phyloP scores from a whole-genome alignment of 2,113 vertebrate species.

The Spheniscus mendiculus region DNA sequence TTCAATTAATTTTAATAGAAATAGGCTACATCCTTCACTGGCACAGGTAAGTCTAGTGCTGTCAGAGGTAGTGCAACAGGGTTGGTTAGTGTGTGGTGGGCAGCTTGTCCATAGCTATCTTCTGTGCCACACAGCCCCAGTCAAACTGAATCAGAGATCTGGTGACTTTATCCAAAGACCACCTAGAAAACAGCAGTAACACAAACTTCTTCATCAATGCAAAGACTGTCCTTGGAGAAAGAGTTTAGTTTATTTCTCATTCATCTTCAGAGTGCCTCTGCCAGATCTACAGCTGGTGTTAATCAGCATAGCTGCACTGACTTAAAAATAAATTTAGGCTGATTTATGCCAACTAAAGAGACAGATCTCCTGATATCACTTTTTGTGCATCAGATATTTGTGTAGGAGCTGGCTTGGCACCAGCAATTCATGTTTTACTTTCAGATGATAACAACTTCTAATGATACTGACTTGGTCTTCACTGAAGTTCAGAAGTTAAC shows the following conservation, averaged over 20 bases:
- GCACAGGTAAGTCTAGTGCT: not conserved
- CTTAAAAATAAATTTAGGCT: not conserved
- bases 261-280: not conserved
- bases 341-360: not conserved
- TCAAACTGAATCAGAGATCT: not conserved
- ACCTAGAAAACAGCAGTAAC: not conserved
- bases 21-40: not conserved
- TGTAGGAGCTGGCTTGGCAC: not conserved
- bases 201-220: not conserved
- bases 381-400: not conserved
- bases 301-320: not conserved
- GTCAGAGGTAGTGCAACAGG: not conserved
- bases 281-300: not conserved
- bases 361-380: not conserved
- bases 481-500: not conserved
- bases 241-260: not conserved
- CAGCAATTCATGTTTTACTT: not conserved
- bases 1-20: not conserved
- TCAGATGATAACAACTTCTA: not conserved
- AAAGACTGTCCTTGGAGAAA: not conserved
- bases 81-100: no score
- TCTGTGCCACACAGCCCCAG: accelerated
- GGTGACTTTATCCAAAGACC: not conserved
- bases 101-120: not conserved
- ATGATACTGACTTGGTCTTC: not conserved